These are phyloP conservation scores for Oreocharis arfaki DNA, from an alignment of 2,113 vertebrate species.

Conservation along the genomic window DNA sequence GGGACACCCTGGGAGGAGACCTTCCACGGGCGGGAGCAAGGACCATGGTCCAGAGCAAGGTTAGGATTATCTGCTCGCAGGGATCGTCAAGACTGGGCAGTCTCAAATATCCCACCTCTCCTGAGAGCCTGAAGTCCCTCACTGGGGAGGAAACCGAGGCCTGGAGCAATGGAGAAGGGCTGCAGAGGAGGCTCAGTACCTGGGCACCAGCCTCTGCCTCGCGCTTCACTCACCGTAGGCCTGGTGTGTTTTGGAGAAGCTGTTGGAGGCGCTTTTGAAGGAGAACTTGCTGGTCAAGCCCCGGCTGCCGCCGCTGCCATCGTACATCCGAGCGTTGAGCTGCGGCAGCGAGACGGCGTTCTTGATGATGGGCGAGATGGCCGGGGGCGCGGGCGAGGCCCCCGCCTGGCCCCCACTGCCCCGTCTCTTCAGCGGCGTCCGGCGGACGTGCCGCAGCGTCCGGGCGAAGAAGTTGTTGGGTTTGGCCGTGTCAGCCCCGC, in stretches of 20 bases:
- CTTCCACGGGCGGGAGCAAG: background rate
- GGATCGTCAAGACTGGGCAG: background rate
- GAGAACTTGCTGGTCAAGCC: slow-evolving; percentile 66
- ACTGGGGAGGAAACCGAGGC: background rate
- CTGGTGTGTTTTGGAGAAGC: slow-evolving; percentile 74
- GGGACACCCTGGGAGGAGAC: background rate
- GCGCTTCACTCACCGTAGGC: slow-evolving; percentile 76
- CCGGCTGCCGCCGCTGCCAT: background rate
- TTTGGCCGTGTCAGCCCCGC: slow-evolving; percentile 67
- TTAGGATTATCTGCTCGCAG: background rate
- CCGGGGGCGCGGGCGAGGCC: slow-evolving; percentile 75
- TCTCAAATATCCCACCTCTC: background rate
- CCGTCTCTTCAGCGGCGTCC: slow-evolving; percentile 61
- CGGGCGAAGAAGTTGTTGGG: slow-evolving; percentile 81
- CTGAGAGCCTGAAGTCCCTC: background rate
- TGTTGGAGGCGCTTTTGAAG: slow-evolving; percentile 77
- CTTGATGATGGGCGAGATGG: slow-evolving; percentile 93
- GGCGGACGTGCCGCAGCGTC: slow-evolving; percentile 82
- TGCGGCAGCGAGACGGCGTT: slow-evolving; percentile 91
- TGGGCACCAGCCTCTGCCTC: background rate
- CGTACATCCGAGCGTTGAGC: slow-evolving; percentile 75
- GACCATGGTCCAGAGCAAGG: background rate
- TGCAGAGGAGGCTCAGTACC: background rate
- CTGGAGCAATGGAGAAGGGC: background rate
- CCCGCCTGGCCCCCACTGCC: slow-evolving; percentile 59